phyloP scores from a whole-genome alignment of 92 coral and sea anemone species.

The Bergia sp. region DNA sequence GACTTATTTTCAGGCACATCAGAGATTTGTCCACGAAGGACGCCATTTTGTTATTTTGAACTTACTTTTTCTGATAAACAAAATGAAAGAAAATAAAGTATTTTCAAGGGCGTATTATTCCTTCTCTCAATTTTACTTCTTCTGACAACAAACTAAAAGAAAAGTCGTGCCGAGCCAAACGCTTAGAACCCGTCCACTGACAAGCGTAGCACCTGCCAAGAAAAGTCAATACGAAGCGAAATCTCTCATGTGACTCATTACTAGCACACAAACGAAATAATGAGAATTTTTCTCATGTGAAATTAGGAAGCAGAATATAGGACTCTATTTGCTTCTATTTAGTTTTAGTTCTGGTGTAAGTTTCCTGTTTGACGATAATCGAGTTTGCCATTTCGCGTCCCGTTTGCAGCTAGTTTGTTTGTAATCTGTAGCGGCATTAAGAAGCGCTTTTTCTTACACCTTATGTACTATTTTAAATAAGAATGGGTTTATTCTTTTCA shows the following conservation, averaged over 20 bases:
- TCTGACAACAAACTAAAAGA: neutral
- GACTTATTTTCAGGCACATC: neutral
- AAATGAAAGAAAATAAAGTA: neutral
- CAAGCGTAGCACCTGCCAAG: constrained; percentile 8
- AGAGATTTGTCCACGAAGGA: neutral
- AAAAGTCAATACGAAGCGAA: constrained; percentile 9
- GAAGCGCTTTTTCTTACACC: constrained; percentile 1
- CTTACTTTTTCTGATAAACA: neutral
- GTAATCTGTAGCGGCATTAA: constrained; percentile 29
- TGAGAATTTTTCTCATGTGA: constrained; percentile 4
- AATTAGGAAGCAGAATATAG: neutral
- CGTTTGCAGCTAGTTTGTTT: constrained; percentile 34
- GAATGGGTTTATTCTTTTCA: constrained; percentile 34
- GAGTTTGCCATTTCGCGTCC: constrained; percentile 14
- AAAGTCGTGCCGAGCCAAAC: constrained; percentile 4
- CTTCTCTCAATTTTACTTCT: neutral
- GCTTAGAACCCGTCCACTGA: neutral
- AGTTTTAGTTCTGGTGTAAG: neutral
- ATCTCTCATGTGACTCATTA: constrained; percentile 19
- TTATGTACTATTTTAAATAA: constrained; percentile 36
- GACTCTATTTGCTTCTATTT: neutral
- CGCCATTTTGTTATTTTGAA: neutral
- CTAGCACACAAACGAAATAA: constrained; percentile 10
- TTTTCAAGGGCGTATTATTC: neutral
- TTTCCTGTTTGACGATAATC: constrained; percentile 25